phyloP scores from a whole-genome alignment of 2,113 vertebrate species.

The Coptodon rendalli region DNA sequence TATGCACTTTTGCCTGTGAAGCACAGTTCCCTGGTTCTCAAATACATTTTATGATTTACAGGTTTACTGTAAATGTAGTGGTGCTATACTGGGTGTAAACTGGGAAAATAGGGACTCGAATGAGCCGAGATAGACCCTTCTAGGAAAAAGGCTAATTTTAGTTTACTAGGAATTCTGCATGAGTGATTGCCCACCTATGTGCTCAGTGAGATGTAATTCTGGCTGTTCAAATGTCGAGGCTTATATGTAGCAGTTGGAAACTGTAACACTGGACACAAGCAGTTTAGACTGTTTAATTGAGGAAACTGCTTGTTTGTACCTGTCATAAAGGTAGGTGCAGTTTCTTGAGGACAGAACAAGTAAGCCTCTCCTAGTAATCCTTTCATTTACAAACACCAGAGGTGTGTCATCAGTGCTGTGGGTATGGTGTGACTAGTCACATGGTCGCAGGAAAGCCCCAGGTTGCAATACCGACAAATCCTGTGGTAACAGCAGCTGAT shows the following conservation, averaged over 20 bases:
- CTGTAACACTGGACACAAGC: neutral
- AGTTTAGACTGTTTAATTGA: neutral
- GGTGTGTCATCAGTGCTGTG: slow-evolving; percentile 8
- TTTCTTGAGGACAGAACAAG: neutral
- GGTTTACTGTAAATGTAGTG: neutral
- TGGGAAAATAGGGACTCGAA: neutral
- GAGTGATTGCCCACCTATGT: neutral
- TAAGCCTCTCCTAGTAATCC: slow-evolving; percentile 32
- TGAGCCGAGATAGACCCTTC: neutral
- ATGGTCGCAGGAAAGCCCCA: slow-evolving; percentile 62
- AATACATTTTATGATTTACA: neutral
- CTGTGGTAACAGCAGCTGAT: slow-evolving; percentile 12
- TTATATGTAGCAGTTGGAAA: neutral
- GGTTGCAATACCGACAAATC: slow-evolving; percentile 6
- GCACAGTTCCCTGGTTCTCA: neutral
- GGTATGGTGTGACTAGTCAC: slow-evolving; percentile 52
- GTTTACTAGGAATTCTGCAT: neutral
- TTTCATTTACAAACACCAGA: slow-evolving; percentile 5
- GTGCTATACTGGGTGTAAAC: neutral
- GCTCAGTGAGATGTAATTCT: neutral
- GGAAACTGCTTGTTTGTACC: neutral
- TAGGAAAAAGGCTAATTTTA: neutral
- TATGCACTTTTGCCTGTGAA: neutral
- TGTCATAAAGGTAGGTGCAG: neutral
- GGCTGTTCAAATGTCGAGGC: neutral